A percentile compares a stretch with the other conserved stretches of the same genome.
These are phyloP conservation scores for Anoplius nigerrimus DNA, from an alignment of 2,888 invertebrate species.

Conservation along the genomic window DNA sequence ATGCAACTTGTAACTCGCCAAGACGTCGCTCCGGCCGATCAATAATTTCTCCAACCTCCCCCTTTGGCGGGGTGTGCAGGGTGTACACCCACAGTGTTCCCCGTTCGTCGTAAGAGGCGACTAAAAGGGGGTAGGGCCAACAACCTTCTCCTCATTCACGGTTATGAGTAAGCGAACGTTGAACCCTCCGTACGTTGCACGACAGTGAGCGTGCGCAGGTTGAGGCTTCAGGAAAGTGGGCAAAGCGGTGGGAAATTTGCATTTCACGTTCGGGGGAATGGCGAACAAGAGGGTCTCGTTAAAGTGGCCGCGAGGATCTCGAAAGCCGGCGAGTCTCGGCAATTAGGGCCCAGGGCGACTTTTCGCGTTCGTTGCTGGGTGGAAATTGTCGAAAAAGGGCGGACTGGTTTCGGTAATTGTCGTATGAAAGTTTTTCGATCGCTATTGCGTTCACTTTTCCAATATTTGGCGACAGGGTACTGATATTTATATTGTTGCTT, in stretches of 20 bases:
- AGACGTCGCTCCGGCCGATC: background rate
- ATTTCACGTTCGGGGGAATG: constrained; percentile 31
- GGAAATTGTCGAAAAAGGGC: no score
- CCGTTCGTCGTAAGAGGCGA: background rate
- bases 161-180: constrained; percentile 37
- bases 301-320: constrained; percentile 7
- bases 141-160: constrained; percentile 30
- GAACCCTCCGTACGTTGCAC: constrained; percentile 25
- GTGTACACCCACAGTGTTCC: no score
- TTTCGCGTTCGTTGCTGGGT: no score
- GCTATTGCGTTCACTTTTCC: no score
- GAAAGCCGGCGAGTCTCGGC: background rate
- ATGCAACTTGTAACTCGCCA: background rate
- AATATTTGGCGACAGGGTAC: no score
- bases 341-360: no score
- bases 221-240: background rate
- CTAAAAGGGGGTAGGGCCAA: background rate
- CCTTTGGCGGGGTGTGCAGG: background rate
- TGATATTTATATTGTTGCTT: no score
- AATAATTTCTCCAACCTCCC: constrained; percentile 20
- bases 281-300: constrained; percentile 26
- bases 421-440: no score
- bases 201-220: background rate
- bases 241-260: constrained; percentile 26
- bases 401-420: no score